Conservation (phyloP, 2,113 vertebrate species). For the Smithornis capensis region DNA sequence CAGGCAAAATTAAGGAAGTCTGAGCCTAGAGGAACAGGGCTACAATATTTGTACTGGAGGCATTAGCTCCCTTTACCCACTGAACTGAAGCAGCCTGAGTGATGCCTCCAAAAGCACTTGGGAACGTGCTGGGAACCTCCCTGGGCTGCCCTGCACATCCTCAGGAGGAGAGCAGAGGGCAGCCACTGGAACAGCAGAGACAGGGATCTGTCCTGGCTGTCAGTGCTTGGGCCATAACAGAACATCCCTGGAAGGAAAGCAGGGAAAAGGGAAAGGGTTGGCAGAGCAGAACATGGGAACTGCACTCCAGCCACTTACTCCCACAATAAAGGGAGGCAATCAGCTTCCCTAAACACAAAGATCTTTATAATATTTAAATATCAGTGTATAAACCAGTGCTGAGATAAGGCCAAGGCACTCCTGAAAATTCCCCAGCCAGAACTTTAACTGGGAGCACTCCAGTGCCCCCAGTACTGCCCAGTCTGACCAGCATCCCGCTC, state of each 20-base stretch:
- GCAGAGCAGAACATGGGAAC: not conserved
- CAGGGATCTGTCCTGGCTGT: rapidly evolving
- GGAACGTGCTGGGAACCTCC: not conserved
- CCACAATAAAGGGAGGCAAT: not conserved
- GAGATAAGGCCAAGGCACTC: not conserved
- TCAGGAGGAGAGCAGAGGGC: not conserved
- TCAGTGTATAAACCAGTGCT: not conserved
- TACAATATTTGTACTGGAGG: not conserved
- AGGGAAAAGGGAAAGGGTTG: not conserved
- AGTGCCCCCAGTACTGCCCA: not conserved
- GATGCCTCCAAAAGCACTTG: not conserved
- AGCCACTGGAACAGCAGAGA: not conserved
- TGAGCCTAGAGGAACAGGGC: not conserved
- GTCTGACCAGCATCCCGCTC: not conserved
- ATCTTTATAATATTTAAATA: not conserved
- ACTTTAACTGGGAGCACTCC: not conserved
- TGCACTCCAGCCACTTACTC: not conserved
- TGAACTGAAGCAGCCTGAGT: not conserved
- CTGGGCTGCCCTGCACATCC: not conserved
- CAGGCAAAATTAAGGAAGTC: not conserved
- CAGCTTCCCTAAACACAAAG: not conserved
- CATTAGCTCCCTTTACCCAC: not conserved
- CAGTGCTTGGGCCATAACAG: not conserved
- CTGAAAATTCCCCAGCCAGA: not conserved
- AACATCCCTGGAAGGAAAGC: rapidly evolving